Conservation (phyloP, 2,113 vertebrate genomes). For the Oenanthe melanoleuca region DNA sequence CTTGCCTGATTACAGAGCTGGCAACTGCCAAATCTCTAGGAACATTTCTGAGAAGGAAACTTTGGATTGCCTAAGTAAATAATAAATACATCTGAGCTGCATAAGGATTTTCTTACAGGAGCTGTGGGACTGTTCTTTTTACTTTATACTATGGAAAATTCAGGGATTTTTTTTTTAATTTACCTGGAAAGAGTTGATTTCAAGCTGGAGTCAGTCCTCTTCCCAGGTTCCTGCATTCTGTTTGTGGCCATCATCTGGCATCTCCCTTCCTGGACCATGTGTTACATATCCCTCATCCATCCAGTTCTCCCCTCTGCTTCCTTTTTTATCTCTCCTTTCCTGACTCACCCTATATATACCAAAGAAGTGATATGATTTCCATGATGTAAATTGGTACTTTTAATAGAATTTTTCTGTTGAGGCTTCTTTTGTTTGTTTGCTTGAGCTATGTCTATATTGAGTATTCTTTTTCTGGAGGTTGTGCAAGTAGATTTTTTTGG, state of each 20-base stretch:
- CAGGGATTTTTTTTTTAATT: not conserved
- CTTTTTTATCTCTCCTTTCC: not conserved
- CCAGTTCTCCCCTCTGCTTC: not conserved
- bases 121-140: not conserved
- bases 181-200: not conserved
- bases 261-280: not conserved
- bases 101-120: not conserved
- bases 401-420: not conserved
- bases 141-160: not conserved
- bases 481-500: not conserved
- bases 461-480: not conserved
- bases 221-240: not conserved
- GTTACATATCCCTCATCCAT: not conserved
- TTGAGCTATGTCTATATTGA: not conserved
- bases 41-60: not conserved
- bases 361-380: not conserved
- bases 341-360: not conserved
- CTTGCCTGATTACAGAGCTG: not conserved
- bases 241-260: not conserved
- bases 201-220: not conserved
- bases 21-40: not conserved
- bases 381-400: not conserved
- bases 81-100: not conserved
- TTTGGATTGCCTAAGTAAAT: not conserved
- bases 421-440: not conserved